Conservation (phyloP, 30 jellyfish, hydroid and myxozoan species). For the Aurelia aurita region DNA sequence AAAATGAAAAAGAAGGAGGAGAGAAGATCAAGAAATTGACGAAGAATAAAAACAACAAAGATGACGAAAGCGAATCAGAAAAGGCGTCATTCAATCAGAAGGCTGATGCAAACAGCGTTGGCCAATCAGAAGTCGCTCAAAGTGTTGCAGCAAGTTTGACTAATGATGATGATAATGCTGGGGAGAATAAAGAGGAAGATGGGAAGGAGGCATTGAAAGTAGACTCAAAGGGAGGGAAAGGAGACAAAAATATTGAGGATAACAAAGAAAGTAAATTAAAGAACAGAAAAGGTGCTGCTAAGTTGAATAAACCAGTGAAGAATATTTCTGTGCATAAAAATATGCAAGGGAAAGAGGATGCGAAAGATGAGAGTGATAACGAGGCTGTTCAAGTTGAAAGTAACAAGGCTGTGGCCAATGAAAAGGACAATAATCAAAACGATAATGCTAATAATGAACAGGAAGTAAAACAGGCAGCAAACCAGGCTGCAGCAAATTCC, state of each 20-base stretch:
- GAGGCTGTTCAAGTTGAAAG: neutral
- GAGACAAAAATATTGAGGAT: neutral
- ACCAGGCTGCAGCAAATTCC: constrained; percentile 16
- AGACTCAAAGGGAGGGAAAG: neutral
- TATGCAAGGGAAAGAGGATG: neutral
- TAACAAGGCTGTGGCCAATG: neutral
- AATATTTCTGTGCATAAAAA: neutral
- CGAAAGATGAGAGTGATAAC: neutral
- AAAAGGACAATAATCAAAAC: neutral
- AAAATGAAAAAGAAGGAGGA: constrained; percentile 1
- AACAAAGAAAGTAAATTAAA: neutral
- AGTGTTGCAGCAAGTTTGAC: neutral
- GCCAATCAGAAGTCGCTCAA: constrained; percentile 11
- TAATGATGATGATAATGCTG: neutral
- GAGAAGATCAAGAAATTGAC: neutral
- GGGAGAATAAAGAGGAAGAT: neutral
- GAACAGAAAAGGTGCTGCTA: neutral
- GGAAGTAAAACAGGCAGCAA: constrained; percentile 22
- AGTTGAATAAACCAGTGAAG: neutral
- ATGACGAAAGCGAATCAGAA: neutral
- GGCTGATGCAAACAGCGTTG: neutral
- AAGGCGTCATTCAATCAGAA: constrained; percentile 6
- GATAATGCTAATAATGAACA: constrained; percentile 6
- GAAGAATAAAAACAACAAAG: neutral
- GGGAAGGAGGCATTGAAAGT: neutral